Percentiles rank a stretch among this genome's conserved stretches.
Evolutionary conservation across 2,113 vertebrate species (phyloP).

Genomic region (Loxodonta africana): DNA sequence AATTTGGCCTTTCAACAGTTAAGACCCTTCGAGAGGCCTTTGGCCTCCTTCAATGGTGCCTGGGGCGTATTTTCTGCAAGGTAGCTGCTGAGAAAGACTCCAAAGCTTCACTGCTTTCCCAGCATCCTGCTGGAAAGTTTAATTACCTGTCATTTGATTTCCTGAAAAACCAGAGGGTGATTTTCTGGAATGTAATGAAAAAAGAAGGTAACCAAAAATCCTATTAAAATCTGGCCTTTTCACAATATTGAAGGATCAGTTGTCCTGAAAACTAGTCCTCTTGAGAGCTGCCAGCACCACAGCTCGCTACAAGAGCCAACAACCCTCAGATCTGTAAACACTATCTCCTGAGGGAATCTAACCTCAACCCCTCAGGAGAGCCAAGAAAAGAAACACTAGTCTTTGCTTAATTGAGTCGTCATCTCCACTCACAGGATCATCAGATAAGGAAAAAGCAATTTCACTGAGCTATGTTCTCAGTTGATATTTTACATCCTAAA

Average conservation of each 20-base stretch:
- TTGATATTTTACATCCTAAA: slow-evolving; percentile 48
- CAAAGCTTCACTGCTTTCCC: background rate
- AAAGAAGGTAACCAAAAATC: slow-evolving; percentile 42
- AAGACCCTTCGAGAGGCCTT: background rate
- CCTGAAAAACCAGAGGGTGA: background rate
- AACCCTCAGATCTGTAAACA: background rate
- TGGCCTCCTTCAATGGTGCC: background rate
- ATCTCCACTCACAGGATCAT: background rate
- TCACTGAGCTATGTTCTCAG: background rate
- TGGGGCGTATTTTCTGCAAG: background rate
- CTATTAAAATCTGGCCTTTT: slow-evolving; percentile 69
- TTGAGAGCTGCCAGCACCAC: background rate
- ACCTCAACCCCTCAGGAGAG: background rate
- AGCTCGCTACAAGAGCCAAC: slow-evolving; percentile 42
- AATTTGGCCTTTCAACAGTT: background rate
- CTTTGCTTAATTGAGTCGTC: background rate
- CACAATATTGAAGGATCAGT: slow-evolving; percentile 41
- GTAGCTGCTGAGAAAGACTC: background rate
- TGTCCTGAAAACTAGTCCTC: slow-evolving; percentile 27
- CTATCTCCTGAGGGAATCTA: background rate
- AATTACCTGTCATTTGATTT: slow-evolving; percentile 69
- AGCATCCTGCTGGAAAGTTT: background rate
- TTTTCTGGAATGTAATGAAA: slow-evolving; percentile 31
- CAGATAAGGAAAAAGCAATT: slow-evolving; percentile 52
- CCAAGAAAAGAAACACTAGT: background rate